phyloP scores from a whole-genome alignment of 2,888 invertebrate genomes.

The Stramonita haemastoma region DNA sequence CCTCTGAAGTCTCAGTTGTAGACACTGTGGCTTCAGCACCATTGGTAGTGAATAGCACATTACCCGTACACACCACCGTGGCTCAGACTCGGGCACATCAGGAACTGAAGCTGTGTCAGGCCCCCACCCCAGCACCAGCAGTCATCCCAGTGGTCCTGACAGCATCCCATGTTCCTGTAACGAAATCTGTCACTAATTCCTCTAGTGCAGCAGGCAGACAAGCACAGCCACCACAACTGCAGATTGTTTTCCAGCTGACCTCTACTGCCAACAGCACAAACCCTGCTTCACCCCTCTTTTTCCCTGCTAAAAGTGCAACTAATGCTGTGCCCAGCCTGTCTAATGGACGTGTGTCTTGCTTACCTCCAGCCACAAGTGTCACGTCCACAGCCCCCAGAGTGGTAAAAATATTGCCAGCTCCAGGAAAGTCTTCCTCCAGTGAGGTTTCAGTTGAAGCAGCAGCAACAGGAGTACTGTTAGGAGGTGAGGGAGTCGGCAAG shows the following conservation, averaged over 20 bases:
- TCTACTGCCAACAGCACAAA: not conserved
- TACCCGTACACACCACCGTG: too few relatives aligned
- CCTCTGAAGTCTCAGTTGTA: not conserved
- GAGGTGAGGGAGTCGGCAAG: too few relatives aligned
- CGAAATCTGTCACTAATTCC: not conserved
- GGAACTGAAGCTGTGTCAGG: not conserved
- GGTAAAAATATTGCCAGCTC: not conserved
- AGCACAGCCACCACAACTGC: not conserved
- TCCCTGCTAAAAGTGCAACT: not conserved
- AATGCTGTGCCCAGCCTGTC: not conserved
- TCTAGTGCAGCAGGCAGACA: not conserved
- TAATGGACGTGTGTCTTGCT: not conserved
- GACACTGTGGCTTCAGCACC: not conserved
- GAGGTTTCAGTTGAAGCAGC: not conserved
- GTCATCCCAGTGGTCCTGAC: not conserved
- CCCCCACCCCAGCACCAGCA: not conserved
- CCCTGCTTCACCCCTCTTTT: too few relatives aligned
- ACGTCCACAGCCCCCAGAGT: not conserved
- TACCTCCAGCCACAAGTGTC: not conserved
- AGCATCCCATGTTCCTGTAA: not conserved
- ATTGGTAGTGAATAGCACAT: not conserved
- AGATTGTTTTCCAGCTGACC: not conserved
- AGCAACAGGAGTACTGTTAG: too few relatives aligned
- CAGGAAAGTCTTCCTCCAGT: not conserved
- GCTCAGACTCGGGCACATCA: too few relatives aligned